These are phyloP conservation scores for Neoitamus cyanurus DNA, from an alignment of 2,888 invertebrate genomes.

Conservation along the genomic window DNA sequence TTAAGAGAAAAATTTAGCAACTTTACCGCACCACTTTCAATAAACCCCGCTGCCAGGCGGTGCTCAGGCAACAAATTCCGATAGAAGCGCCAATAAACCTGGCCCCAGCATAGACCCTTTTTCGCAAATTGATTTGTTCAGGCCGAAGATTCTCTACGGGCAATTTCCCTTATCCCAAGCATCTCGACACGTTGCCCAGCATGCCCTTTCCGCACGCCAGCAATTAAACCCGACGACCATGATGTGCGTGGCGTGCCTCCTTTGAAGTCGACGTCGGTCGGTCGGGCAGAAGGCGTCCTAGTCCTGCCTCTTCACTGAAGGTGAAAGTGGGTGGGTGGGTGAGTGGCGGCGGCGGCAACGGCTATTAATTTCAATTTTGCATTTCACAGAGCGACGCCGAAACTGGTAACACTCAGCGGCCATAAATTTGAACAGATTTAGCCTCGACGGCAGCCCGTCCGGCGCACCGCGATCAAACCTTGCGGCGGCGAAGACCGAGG, in stretches of 20 bases:
- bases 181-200: neutral
- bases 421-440: conserved; percentile 6
- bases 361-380: conserved; percentile 23
- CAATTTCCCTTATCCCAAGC: neutral
- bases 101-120: no score
- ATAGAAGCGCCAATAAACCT: no score
- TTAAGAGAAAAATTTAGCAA: no score
- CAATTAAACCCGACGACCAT: neutral
- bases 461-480: neutral
- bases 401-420: neutral
- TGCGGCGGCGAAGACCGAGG: neutral
- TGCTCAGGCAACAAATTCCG: no score
- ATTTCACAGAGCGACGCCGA: neutral
- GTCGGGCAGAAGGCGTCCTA: neutral
- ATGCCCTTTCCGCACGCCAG: neutral
- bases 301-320: neutral
- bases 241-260: neutral
- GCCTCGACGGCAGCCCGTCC: no score
- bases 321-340: neutral
- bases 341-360: neutral
- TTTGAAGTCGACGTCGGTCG: neutral
- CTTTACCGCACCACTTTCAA: no score
- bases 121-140: neutral
- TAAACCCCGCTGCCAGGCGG: no score
- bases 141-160: neutral